phyloP scores from a whole-genome alignment of 2,797 vertebrate genomes.

The Pantherophis vulpinus region DNA sequence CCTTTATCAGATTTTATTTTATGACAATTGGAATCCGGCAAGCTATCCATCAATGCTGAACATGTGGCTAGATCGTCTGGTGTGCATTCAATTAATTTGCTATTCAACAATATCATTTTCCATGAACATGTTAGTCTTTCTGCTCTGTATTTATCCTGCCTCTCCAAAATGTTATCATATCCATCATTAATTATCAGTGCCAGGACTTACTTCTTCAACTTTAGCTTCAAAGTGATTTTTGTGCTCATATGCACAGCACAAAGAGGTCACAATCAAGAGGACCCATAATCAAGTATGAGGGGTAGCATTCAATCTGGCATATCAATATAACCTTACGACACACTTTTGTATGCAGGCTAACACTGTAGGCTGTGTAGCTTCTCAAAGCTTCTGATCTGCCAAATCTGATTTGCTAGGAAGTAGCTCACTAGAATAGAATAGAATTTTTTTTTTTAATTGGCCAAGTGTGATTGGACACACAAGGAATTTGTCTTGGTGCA shows the following conservation, averaged over 20 bases:
- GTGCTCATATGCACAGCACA: not conserved
- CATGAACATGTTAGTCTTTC: not conserved
- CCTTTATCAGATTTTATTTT: not conserved
- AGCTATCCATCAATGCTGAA: not conserved
- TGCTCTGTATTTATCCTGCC: not conserved
- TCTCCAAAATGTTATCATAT: not conserved
- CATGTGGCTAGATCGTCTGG: not conserved
- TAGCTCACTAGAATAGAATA: not conserved
- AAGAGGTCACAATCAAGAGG: not conserved
- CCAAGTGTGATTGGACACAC: too few relatives aligned
- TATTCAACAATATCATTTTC: not conserved
- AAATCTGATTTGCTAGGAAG: conserved; percentile 2
- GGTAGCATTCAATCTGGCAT: not conserved
- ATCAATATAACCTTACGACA: not conserved
- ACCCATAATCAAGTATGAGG: not conserved
- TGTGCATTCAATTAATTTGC: not conserved
- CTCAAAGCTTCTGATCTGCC: conserved; percentile 8
- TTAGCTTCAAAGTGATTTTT: not conserved
- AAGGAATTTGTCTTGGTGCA: too few relatives aligned
- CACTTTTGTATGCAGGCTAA: not conserved
- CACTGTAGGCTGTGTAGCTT: conserved; percentile 4
- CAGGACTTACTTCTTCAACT: not conserved
- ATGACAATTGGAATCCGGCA: not conserved
- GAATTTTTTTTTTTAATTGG: too few relatives aligned
- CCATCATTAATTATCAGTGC: not conserved